These are phyloP conservation scores for Varecia variegata DNA, from an alignment of 2,797 vertebrate genomes.

Conservation along the genomic window DNA sequence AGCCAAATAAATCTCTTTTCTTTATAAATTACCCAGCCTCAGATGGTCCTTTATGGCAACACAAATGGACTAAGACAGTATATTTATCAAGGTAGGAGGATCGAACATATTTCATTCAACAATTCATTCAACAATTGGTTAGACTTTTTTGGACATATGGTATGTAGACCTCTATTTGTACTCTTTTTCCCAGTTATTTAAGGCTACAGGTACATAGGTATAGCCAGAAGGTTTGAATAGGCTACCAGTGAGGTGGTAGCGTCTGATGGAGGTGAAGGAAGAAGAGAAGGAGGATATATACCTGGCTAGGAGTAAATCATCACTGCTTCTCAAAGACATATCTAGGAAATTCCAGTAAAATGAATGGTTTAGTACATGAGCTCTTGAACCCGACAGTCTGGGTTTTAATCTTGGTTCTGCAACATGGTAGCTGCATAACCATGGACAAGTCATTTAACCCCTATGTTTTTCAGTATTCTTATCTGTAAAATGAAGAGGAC, in stretches of 20 bases:
- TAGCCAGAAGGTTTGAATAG: background rate
- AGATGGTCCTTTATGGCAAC: background rate
- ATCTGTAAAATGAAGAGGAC: constrained; percentile 4
- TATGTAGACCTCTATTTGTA: background rate
- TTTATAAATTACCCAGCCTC: background rate
- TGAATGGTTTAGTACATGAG: background rate
- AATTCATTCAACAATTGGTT: background rate
- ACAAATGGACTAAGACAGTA: background rate
- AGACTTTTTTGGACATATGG: background rate
- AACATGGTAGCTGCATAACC: background rate
- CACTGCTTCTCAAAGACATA: background rate
- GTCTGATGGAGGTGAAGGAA: background rate
- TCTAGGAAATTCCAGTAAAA: background rate
- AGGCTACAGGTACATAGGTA: background rate
- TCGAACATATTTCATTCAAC: background rate
- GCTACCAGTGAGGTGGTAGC: background rate
- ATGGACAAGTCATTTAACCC: background rate
- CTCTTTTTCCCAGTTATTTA: background rate
- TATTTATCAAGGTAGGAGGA: constrained; percentile 9
- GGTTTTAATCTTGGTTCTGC: background rate
- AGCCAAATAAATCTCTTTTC: background rate
- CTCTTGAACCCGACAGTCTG: background rate
- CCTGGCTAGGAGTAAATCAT: background rate
- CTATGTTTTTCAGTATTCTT: background rate
- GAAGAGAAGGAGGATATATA: background rate